phyloP scores from a whole-genome alignment of 2,888 invertebrate genomes.

The Epirrita christyi region DNA sequence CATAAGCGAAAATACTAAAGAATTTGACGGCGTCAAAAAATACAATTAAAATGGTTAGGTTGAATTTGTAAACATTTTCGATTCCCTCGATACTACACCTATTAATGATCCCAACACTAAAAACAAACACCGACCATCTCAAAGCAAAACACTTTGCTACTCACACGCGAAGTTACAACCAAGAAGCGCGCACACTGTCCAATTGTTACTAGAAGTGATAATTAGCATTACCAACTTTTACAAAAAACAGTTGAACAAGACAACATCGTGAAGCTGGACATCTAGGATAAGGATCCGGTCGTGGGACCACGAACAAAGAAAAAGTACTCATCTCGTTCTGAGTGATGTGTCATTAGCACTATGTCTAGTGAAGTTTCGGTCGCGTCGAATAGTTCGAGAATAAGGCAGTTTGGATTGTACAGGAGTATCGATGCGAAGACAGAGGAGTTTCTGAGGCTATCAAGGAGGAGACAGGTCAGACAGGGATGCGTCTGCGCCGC shows the following conservation, averaged over 20 bases:
- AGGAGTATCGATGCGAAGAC: slow-evolving; percentile 72
- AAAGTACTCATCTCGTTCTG: slow-evolving; percentile 6
- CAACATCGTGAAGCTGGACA: background rate
- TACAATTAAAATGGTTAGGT: too few relatives aligned
- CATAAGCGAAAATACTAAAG: too few relatives aligned
- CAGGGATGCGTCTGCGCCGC: slow-evolving; percentile 78
- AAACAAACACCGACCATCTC: slow-evolving; percentile 52
- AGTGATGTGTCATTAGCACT: slow-evolving; percentile 62
- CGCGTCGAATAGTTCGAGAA: slow-evolving; percentile 55
- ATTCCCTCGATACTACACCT: too few relatives aligned
- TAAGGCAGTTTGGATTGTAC: slow-evolving; percentile 74
- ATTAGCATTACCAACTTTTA: background rate
- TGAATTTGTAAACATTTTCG: background rate
- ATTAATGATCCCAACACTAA: slow-evolving; percentile 48
- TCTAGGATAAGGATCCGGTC: too few relatives aligned
- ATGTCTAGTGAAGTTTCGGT: slow-evolving; percentile 73
- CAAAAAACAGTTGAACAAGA: background rate
- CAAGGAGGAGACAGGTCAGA: slow-evolving; percentile 68
- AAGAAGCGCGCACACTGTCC: slow-evolving; percentile 40
- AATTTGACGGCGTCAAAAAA: too few relatives aligned
- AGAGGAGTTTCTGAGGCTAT: slow-evolving; percentile 72
- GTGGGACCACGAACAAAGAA: background rate
- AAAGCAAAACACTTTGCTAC: slow-evolving; percentile 65
- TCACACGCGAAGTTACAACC: slow-evolving; percentile 58
- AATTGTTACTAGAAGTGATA: background rate